Evolutionary conservation across 2,113 vertebrate genomes (phyloP), one percentile per base, ranked within the genome.

Genomic region (Chinchilla lanigera): DNA sequence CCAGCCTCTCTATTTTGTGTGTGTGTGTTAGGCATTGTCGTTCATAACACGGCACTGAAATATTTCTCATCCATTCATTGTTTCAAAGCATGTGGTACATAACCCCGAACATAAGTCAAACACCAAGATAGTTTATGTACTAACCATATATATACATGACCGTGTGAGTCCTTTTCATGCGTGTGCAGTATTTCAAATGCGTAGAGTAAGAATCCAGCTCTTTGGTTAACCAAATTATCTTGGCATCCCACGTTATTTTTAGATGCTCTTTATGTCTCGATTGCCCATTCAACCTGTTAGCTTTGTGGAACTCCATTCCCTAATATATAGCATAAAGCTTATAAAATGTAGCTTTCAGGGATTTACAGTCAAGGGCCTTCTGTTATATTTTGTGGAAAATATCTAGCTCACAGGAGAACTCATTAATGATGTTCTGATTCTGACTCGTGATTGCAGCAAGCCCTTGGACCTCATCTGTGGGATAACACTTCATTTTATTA

Each of bases 101-200:
- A 71, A 83, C 13, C 54, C 1, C 47, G n/a, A 83, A 30, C 5
- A 86, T 50, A 83, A 90, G 90, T 86, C 69, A 85, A 95, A 44
- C 6, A 24, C 14, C 2, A 0, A 38, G 11, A 14, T 77, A 60
- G 78, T 38, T 50, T 85, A 80, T 89, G 5, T 52, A 65, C 28
- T 80, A 22, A 80, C 1, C 11, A 78, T n/a, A 26, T 30, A 54
- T n/a, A 9, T 6, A 12, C 16, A 54, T n/a, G 60, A 82, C 30
- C 30, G 14, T 7, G 9, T n/a, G 30, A 26, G 26, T 41, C 41
- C 24, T n/a, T 35, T 30, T 26, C 56, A 3, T 33, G 16, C 41
- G 14, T 54, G 16, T 33, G 20, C 52, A 7, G 26, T 67, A 38
- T 56, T 78, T 17, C 58, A 14, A 7, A 92, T 90, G 22, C n/a